A percentile compares a stretch with the other conserved stretches of the same genome.
phyloP scores from a whole-genome alignment of 2,888 invertebrate species.

The Eumacrocentrus americanus region DNA sequence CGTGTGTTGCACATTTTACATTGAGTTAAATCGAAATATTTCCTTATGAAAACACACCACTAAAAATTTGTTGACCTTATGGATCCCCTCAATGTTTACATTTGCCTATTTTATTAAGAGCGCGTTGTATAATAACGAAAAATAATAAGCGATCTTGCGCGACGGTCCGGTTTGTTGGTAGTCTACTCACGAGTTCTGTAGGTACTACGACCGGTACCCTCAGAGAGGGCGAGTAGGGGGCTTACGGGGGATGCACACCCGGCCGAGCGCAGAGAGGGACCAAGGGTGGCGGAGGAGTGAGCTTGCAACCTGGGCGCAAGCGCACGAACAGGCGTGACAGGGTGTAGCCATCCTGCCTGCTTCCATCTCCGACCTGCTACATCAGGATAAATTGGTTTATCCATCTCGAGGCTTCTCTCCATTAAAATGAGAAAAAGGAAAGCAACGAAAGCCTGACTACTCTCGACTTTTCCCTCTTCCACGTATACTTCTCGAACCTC shows the following conservation, averaged over 20 bases:
- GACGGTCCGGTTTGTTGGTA: conserved; percentile 37
- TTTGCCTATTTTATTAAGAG: not conserved
- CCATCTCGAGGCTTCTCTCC: conserved; percentile 13
- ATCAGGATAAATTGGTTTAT: conserved; percentile 24
- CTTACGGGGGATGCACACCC: conserved; percentile 38
- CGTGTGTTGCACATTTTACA: not conserved
- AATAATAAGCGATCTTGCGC: conserved; percentile 38
- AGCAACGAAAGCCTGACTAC: not conserved
- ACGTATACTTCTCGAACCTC: not conserved
- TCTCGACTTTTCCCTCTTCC: not conserved
- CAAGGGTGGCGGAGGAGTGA: conserved; percentile 23
- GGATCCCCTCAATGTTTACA: not conserved
- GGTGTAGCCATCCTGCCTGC: conserved; percentile 37
- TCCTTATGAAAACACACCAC: no score
- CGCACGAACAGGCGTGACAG: conserved; percentile 36
- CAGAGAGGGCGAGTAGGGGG: conserved; percentile 31
- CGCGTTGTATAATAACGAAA: conserved; percentile 2
- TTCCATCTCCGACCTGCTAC: conserved; percentile 16
- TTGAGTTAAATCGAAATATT: no score
- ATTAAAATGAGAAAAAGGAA: conserved; percentile 8
- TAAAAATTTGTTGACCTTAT: no score
- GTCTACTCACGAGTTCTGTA: conserved; percentile 37
- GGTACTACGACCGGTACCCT: conserved; percentile 36
- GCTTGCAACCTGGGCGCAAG: conserved; percentile 35
- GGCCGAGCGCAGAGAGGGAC: conserved; percentile 31